Evolutionary conservation across 1,140 invertebrate genomes (phyloP).

Genomic region (Dolichoris vasculosae): DNA sequence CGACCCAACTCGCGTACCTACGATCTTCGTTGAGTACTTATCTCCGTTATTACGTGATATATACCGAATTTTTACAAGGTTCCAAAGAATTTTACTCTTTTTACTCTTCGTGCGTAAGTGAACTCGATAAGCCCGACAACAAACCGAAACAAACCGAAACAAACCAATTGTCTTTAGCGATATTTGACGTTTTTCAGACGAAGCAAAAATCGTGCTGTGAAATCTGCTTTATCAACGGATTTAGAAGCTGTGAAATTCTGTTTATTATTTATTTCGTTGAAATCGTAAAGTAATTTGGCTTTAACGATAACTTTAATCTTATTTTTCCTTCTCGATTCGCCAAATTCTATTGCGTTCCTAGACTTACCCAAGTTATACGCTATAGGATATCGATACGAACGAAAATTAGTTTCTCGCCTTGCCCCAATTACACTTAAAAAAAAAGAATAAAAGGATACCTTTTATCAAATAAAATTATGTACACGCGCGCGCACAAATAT

Average conservation of each 20-base stretch:
- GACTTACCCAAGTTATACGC: background rate
- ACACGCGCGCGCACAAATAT: background rate
- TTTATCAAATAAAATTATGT: background rate
- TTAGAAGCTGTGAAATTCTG: background rate
- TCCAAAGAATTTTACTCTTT: too few relatives aligned
- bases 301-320: slow-evolving; percentile 8
- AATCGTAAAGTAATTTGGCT: background rate
- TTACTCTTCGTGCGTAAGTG: too few relatives aligned
- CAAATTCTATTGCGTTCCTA: background rate
- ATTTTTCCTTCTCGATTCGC: slow-evolving; percentile 34
- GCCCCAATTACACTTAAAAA: background rate
- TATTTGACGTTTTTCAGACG: background rate
- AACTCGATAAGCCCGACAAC: too few relatives aligned
- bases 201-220: background rate
- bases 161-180: too few relatives aligned
- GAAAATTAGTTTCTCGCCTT: background rate
- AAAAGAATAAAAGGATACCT: background rate
- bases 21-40: too few relatives aligned
- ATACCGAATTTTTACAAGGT: too few relatives aligned
- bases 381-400: background rate
- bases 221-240: background rate
- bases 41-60: too few relatives aligned
- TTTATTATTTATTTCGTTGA: background rate
- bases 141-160: too few relatives aligned
- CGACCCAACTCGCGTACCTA: too few relatives aligned